Evolutionary conservation across 2,888 invertebrate genomes (phyloP), one percentile per base, ranked within the genome.

Genomic region (Metellina segmentata): DNA sequence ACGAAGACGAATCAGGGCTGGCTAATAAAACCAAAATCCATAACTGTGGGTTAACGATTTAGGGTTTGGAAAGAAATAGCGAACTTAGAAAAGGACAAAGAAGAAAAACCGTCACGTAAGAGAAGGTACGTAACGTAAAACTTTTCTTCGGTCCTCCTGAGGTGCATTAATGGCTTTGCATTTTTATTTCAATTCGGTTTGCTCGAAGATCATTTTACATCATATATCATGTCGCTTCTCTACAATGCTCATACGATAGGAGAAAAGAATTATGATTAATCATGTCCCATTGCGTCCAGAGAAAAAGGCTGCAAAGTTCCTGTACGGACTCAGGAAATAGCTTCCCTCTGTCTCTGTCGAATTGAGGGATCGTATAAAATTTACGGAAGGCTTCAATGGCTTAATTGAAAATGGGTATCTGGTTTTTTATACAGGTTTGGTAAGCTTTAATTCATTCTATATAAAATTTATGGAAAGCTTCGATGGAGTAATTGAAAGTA

Each of bases 181-280:
- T 88, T 88, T 88, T 88, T 88, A 81, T 81, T 88, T 81, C 53
- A 88, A 88, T 53, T 88, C 87, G 79, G 48, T 87, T 87, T 87
- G 72, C 51, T 78, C 34, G 79, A 13, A 52, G 87, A 88, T 88
- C 88, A 88, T 88, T 88, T 88, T 88, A 88, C 88, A 88, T 74
- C 81, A 81, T 81, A 81, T 81, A 88, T 88, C 88, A 81, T 71
- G 78, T 87, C 79, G 20, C 77, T 77, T 79, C 79, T 87, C 51
- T 74, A 81, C 81, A 81, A 71, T 71, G 74, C 49, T 81, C 81
- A 52, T 72, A 78, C 13, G 34, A 61, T 19, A 69, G 19, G 81
- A 81, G 69, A 79, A 88, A 86, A 88, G 88, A 88, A 88, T 88
- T 87, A 79, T 79, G 78, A 87, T 87, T 87, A 87, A 87, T 87